Base-by-base conservation (phyloP, 1,140 invertebrate genomes). In the Apis mellifera region DNA sequence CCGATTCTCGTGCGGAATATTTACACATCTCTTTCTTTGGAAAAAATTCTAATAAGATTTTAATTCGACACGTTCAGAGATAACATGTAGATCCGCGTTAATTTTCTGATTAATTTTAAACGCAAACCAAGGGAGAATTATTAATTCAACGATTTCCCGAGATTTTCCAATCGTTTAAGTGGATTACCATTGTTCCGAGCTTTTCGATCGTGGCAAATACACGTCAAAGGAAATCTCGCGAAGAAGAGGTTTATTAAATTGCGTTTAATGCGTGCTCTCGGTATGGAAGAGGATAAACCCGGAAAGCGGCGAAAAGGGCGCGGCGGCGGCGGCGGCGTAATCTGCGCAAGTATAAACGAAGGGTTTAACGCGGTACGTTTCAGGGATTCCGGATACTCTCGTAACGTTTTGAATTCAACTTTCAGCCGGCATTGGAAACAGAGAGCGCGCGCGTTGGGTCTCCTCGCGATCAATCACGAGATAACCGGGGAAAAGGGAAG, bases 381-480 rank as follows among this genome's bases (percentile, higher is more conserved):
- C 65, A 71, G 57, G 59, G 81, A 82, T 82, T 82, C 81, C 75
- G 50, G 32, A 32, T n/a, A n/a, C 81, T 66, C 52, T 68, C 23
- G 65, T 78, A 78, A 50, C 74, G 59, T 78, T 82, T 82, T 78
- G 81, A 77, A 78, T 82, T 82, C 81, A 78, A 82, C 81, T 82
- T 78, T 78, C 81, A 69, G 55, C 73, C 66, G 17, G 32, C 26
- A 75, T 55, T 70, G 54, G 81, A 64, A 76, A 82, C 74, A 70
- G 57, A 62, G 65, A 55, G 26, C 48, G 65, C 65, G 26, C 48
- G 23, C 55, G n/a, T 62, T 9, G 71, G 17, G 72, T 66, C 73
- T 82, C 79, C 76, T 82, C 76, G 79, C 79, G 79, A 82, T 82
- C 81, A 82, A 82, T 82, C 75, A 59, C 74, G 74, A 77, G 81